phyloP scores from a whole-genome alignment of 2,113 vertebrate genomes.

The Lophura nycthemera region DNA sequence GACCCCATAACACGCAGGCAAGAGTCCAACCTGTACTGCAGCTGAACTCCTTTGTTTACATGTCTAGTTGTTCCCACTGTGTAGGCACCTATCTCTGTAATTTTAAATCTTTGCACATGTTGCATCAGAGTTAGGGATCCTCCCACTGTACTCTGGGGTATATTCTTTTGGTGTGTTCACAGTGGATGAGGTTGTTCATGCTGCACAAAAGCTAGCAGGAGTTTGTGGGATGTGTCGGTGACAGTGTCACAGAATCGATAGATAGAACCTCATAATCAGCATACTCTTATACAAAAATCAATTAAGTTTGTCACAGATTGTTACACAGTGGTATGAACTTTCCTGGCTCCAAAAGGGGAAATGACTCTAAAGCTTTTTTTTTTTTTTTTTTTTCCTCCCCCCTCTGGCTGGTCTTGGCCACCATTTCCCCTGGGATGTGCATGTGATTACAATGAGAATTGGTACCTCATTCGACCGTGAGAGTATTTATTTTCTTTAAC shows the following conservation, averaged over 20 bases:
- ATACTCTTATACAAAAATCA: not conserved
- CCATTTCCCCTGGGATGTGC: rapidly evolving
- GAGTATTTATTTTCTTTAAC: not conserved
- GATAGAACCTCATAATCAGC: not conserved
- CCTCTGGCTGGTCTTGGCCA: not conserved
- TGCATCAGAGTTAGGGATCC: not conserved
- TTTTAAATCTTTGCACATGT: not conserved
- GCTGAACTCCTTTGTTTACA: not conserved
- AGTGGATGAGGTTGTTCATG: not conserved
- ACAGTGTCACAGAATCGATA: not conserved
- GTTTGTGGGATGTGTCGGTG: not conserved
- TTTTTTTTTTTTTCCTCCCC: not conserved
- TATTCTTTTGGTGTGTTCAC: rapidly evolving
- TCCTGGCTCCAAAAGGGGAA: not conserved
- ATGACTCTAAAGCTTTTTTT: rapidly evolving
- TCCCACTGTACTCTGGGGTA: not conserved
- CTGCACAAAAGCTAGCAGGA: not conserved
- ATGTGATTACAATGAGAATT: not conserved
- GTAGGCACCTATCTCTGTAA: not conserved
- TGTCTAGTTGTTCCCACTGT: not conserved
- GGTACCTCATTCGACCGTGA: rapidly evolving
- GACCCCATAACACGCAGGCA: not conserved
- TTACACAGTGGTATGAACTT: rapidly evolving
- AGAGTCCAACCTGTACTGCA: not conserved
- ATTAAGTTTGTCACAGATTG: not conserved